Evolutionary conservation across 1,140 invertebrate genomes (phyloP).

Genomic region (Colletes latitarsis): DNA sequence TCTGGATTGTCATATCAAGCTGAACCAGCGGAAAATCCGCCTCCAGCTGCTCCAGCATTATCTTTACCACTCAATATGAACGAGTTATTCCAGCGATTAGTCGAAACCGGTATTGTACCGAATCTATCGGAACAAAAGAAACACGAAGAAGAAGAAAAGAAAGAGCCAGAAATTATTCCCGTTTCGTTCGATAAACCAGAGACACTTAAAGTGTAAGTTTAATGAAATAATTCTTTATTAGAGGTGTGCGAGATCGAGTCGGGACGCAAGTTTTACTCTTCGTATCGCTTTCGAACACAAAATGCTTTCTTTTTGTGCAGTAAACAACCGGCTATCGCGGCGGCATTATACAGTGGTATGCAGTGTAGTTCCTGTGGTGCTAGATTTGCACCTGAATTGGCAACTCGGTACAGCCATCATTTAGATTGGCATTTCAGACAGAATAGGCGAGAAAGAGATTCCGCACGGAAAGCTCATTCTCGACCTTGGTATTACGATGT

Average conservation of each 20-base stretch:
- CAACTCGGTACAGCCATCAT: conserved; percentile 94
- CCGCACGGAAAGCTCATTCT: conserved; percentile 90
- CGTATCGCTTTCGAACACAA: not conserved
- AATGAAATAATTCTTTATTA: not conserved
- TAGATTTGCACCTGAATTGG: conserved; percentile 93
- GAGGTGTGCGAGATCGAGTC: too few relatives aligned
- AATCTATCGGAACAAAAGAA: conserved; percentile 77
- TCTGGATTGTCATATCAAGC: conserved; percentile 82
- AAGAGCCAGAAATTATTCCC: conserved; percentile 82
- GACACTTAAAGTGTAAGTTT: conserved; percentile 88
- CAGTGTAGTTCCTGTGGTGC: conserved; percentile 97
- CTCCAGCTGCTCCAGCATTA: conserved; percentile 71
- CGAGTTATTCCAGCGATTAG: conserved; percentile 91
- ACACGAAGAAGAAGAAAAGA: conserved; percentile 77
- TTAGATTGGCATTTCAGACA: conserved; percentile 98
- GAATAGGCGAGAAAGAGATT: conserved; percentile 93
- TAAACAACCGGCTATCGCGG: conserved; percentile 86
- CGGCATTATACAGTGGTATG: conserved; percentile 91
- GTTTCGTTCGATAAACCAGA: conserved; percentile 86
- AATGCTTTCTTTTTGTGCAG: conserved; percentile 73
- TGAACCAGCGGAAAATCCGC: conserved; percentile 71
- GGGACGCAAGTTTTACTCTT: not conserved
- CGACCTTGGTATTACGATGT: conserved; percentile 95
- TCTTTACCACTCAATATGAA: conserved; percentile 86
- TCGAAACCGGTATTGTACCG: conserved; percentile 91